These are phyloP conservation scores for Pycnonotus jocosus DNA, from an alignment of 2,113 vertebrate species.

Conservation along the genomic window DNA sequence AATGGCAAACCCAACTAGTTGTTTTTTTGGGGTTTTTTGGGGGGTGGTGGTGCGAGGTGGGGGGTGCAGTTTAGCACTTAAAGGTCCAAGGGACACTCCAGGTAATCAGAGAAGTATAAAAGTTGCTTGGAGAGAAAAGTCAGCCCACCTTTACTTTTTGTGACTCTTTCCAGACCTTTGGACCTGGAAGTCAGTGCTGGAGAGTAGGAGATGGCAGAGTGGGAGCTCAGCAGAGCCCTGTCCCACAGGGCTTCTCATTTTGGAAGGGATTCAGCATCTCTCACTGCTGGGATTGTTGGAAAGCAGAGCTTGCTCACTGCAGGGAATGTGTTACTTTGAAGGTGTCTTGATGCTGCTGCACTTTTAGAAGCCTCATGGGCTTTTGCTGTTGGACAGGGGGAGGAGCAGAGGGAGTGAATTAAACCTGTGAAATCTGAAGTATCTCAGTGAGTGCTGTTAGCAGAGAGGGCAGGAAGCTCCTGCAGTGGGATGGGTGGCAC, in stretches of 20 bases:
- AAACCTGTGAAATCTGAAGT: neutral
- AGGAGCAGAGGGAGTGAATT: neutral
- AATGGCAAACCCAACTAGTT: neutral
- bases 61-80: neutral
- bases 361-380: neutral
- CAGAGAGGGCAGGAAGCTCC: neutral
- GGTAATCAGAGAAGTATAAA: neutral
- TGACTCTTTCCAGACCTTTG: neutral
- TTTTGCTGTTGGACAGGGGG: neutral
- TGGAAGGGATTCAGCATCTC: neutral
- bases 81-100: neutral
- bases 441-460: rapidly evolving
- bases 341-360: neutral
- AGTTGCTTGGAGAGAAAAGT: neutral
- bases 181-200: neutral
- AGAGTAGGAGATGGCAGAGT: rapidly evolving
- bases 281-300: neutral
- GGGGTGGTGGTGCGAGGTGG: too few relatives aligned
- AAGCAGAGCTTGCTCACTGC: rapidly evolving
- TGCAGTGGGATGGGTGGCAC: neutral
- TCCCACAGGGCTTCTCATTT: neutral
- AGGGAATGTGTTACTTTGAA: neutral
- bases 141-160: neutral
- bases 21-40: too few relatives aligned
- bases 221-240: neutral